Evolutionary conservation across 1,140 invertebrate genomes (phyloP).

Genomic region (Cylas formicarius): DNA sequence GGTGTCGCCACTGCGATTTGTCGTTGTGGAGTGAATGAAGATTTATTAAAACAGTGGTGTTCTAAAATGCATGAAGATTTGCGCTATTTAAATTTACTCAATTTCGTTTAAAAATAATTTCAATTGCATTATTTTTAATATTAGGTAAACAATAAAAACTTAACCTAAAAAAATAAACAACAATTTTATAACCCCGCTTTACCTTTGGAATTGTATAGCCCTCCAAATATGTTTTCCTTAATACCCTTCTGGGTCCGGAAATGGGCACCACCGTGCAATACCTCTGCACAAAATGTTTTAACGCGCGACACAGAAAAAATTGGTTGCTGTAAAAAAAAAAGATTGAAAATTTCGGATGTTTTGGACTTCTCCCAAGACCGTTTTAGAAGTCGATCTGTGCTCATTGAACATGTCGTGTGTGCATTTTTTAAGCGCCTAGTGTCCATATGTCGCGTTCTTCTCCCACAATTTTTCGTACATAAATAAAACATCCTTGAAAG

Average conservation of each 20-base stretch:
- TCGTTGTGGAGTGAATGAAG: conserved; percentile 64
- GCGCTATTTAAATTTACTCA: neutral
- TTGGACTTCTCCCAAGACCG: no score
- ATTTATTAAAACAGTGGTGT: conserved; percentile 58
- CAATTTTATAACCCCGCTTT: conserved; percentile 25
- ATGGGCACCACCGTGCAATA: conserved; percentile 53
- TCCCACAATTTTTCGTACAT: no score
- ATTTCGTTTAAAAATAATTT: neutral
- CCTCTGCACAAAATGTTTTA: no score
- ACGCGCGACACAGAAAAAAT: no score
- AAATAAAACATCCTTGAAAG: no score
- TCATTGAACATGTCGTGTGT: no score
- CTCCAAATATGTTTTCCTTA: conserved; percentile 51
- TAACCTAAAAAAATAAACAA: neutral
- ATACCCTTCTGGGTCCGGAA: conserved; percentile 58
- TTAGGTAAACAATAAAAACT: neutral
- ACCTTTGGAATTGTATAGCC: conserved; percentile 61
- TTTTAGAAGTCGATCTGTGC: no score
- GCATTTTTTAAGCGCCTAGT: no score
- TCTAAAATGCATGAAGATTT: conserved; percentile 14
- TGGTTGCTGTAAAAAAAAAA: no score
- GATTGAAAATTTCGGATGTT: no score
- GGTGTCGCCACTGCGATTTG: conserved; percentile 58
- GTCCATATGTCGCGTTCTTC: no score
- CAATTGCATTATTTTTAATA: conserved; percentile 4